Evolutionary conservation across 2,797 vertebrate species (phyloP), one percentile per base, ranked within the genome.

Genomic region (Tadarida brasiliensis): DNA sequence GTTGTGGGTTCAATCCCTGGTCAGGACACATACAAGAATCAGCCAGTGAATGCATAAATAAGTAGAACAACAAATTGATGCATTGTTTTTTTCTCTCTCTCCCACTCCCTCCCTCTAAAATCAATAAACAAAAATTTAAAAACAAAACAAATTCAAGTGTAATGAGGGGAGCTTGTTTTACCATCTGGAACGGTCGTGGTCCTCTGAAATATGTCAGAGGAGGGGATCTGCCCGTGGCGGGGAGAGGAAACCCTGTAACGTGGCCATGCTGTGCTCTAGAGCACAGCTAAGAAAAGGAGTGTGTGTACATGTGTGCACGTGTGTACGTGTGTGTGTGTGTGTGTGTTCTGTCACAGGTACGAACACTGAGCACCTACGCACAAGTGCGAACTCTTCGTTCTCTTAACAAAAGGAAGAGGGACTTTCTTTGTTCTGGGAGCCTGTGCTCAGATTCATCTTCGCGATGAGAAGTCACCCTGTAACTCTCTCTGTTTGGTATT

Each of bases 81-180:
- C 6, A 6, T 39, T 39, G 3, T 44, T 44, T 44, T 44, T 44
- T 44, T 44, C 39, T 44, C 49, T 51, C 49, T 14, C 49, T 51
- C 9, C 12, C 49, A 11, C 49, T 11, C 49, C 10, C 49, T 44
- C 49, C 49, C 49, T 51, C 9, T 51, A 11, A 51, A 51, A 51
- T 51, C 49, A 51, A 51, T 11, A 11, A 11, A 11, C 10, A 51
- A 51, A 51, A 51, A 14, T 51, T 12, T 51, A 51, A 51, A 51
- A 51, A 51, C 49, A 11, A 51, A 51, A 57, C 5, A 68, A 24
- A 85, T 87, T 90, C 30, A 76, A 33, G 91, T 96, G 90, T 91
- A 80, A 73, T 92, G 95, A 96, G 97, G 57, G 81, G 88, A 22
- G 22, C 94, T 98, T 97, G 87, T 97, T 98, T 98, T 80, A 96